Conservation (phyloP, 2,888 invertebrate species). For the Meganola albula region DNA sequence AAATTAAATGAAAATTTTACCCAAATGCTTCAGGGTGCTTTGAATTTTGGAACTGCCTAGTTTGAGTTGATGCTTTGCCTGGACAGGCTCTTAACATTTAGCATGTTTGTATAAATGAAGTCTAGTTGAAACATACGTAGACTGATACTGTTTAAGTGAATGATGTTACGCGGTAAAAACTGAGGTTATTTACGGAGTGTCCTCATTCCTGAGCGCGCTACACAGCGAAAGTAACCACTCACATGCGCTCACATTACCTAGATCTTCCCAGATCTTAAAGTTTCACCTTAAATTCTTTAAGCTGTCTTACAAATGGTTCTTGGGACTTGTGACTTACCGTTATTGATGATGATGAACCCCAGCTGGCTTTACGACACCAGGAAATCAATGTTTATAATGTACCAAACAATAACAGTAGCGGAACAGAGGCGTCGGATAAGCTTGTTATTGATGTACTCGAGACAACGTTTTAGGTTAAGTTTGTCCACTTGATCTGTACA, state of each 20-base stretch:
- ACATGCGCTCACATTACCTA: conserved; percentile 41
- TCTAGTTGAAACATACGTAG: no score
- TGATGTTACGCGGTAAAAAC: conserved; percentile 44
- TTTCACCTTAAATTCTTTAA: no score
- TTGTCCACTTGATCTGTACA: no score
- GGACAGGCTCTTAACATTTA: no score
- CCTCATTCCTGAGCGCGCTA: conserved; percentile 55
- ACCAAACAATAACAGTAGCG: conserved; percentile 51
- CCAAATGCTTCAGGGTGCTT: no score
- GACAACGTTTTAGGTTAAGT: conserved; percentile 37
- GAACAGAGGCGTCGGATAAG: conserved; percentile 29
- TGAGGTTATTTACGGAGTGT: conserved; percentile 58
- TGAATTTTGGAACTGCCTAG: no score
- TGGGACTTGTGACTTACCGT: conserved; percentile 59
- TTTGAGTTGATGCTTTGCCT: no score
- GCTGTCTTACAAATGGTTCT: conserved; percentile 25
- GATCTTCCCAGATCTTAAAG: conserved; percentile 35
- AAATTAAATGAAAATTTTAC: no score
- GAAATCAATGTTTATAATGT: conserved; percentile 35
- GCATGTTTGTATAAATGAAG: no score
- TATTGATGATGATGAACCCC: conserved; percentile 36
- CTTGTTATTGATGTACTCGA: conserved; percentile 49
- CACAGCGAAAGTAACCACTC: conserved; percentile 56
- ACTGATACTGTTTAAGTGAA: no score
- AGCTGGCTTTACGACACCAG: conserved; percentile 36